Conservation (phyloP, 1,140 invertebrate species). For the Saxidomus purpurata region DNA sequence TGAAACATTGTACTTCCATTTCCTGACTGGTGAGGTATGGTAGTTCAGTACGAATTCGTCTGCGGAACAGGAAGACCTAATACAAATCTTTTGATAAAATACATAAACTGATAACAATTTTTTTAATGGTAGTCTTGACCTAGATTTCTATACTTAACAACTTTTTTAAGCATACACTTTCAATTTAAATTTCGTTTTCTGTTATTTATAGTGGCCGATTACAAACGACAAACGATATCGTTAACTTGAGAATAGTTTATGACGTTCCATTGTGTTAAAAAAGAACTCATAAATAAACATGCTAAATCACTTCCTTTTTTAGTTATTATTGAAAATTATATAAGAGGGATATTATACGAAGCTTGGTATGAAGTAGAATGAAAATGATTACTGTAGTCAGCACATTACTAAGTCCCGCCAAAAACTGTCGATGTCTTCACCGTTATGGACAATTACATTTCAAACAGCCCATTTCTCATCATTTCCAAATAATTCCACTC, state of each 20-base stretch:
- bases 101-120: too few relatives aligned
- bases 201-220: too few relatives aligned
- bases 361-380: neutral
- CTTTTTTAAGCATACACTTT: too few relatives aligned
- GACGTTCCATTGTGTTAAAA: neutral
- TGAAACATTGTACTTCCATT: too few relatives aligned
- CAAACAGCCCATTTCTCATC: neutral
- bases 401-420: neutral
- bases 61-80: too few relatives aligned
- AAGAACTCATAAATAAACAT: constrained; percentile 1
- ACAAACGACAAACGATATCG: too few relatives aligned
- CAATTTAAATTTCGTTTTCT: too few relatives aligned
- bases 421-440: neutral
- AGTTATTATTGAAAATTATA: neutral
- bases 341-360: neutral
- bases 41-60: too few relatives aligned
- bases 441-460: neutral
- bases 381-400: neutral
- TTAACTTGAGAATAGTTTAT: neutral
- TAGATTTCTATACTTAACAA: too few relatives aligned
- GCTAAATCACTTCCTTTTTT: neutral
- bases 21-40: too few relatives aligned
- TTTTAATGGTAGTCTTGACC: too few relatives aligned
- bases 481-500: neutral
- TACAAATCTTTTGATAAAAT: too few relatives aligned